Conservation (phyloP, 2,888 invertebrate genomes). For the Macaria liturata region DNA sequence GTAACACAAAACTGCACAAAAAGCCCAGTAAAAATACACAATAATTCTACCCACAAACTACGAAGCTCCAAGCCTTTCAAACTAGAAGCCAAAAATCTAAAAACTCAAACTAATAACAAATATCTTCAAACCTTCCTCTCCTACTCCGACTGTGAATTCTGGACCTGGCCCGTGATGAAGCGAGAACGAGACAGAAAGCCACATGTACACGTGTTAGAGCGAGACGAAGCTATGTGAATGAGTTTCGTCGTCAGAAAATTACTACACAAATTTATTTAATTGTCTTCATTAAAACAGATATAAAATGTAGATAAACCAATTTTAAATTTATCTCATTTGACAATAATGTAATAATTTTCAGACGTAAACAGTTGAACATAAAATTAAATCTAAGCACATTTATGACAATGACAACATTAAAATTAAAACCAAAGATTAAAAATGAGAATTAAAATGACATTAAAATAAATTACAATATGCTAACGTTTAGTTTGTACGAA, state of each 20-base stretch:
- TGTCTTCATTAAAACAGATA: no score
- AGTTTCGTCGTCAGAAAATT: slow-evolving; percentile 21
- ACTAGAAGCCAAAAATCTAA: slow-evolving; percentile 46
- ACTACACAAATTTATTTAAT: background rate
- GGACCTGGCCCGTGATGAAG: slow-evolving; percentile 71
- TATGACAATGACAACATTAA: no score
- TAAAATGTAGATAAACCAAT: no score
- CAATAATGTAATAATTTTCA: no score
- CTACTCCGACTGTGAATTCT: slow-evolving; percentile 77
- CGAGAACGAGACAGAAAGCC: slow-evolving; percentile 79
- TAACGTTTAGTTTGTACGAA: no score
- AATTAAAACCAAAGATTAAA: background rate
- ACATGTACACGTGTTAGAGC: slow-evolving; percentile 81
- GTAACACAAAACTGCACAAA: slow-evolving; percentile 5
- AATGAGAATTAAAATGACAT: background rate
- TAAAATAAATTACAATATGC: background rate
- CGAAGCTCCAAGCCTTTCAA: slow-evolving; percentile 38
- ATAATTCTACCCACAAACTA: slow-evolving; percentile 28
- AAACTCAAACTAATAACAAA: slow-evolving; percentile 43
- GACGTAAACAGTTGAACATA: no score
- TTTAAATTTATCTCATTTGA: no score
- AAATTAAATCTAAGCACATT: no score
- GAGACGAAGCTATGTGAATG: slow-evolving; percentile 47
- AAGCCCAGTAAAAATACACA: slow-evolving; percentile 11
- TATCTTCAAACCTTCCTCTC: slow-evolving; percentile 78